Evolutionary conservation across 2,797 vertebrate genomes (phyloP), one percentile per base, ranked within the genome.

Genomic region (Sebastes vulpes): DNA sequence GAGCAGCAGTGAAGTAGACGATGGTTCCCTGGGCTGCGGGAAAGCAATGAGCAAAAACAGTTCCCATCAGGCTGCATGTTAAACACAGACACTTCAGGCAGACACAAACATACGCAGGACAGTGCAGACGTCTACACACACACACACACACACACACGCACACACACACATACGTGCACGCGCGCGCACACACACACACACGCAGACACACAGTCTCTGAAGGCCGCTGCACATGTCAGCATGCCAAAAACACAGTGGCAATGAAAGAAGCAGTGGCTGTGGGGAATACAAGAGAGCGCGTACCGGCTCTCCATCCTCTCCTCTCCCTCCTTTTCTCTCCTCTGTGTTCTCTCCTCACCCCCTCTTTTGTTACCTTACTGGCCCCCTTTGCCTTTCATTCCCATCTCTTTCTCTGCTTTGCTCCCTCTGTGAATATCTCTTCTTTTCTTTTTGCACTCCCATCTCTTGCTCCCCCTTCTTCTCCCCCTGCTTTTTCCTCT

Each of bases 11-110:
- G 48, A 79, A 73, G 70, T 64, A 81, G 78, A 85, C 18, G 83
- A 90, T 68, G 68, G 78, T 74, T 90, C 90, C 84, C 92, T 84
- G 75, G 75, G 77, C 79, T 75, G 83, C 85, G 76, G 79, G 76
- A 87, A 86, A 60, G 81, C 77, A 79, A 87, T 78, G 83, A 83
- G 86, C 71, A 85, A 66, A 81, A 87, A 74, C 85, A 76, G 79
- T 87, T 88, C 86, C 88, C 87, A 89, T 86, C 77, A 84, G 88
- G 70, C 87, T 84, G 74, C 85, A 79, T 73, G 85, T 88, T 85
- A 86, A 91, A 87, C 84, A 82, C 77, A 73, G 82, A 88, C 83
- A 85, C 88, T 86, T 77, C 48, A 83, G 76, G 81, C 67, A 60
- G 70, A 75, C 75, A 85, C 79, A 90, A 77, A 82, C 72, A 79